These are phyloP conservation scores for Melanotaenia pygmaea DNA, from an alignment of 2,797 vertebrate species.

Conservation along the genomic window DNA sequence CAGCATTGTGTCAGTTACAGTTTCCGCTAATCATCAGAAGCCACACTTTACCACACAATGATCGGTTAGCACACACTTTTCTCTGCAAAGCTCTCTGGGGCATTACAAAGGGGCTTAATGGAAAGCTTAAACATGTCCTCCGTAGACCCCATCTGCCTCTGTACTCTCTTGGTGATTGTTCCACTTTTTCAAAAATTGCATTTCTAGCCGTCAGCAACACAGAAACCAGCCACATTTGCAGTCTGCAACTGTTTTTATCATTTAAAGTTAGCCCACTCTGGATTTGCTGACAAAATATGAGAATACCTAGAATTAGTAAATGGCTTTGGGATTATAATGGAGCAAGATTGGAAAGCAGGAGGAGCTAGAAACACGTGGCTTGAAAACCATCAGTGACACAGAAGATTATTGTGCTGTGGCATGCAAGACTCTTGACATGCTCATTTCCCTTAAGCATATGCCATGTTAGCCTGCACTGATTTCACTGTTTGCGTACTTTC, in stretches of 20 bases:
- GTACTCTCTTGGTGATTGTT: conserved; percentile 55
- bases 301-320: conserved; percentile 13
- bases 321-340: conserved; percentile 8
- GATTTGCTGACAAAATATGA: neutral
- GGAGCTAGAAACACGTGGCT: neutral
- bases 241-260: conserved; percentile 23
- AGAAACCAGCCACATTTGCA: conserved; percentile 18
- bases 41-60: conserved; percentile 35
- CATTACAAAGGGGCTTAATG: conserved; percentile 43
- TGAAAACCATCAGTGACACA: neutral
- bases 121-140: conserved; percentile 46
- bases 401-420: neutral
- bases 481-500: neutral
- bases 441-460: neutral
- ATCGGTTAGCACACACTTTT: conserved; percentile 18
- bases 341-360: conserved; percentile 5
- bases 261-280: conserved; percentile 9
- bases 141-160: conserved; percentile 38
- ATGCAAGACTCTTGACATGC: neutral
- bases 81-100: conserved; percentile 32
- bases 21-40: conserved; percentile 72
- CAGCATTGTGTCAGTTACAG: conserved; percentile 75
- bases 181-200: conserved; percentile 60
- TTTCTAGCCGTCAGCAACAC: conserved; percentile 41
- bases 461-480: neutral